Evolutionary conservation across 2,888 invertebrate genomes (phyloP), one percentile per base, ranked within the genome.

Genomic region (Drosophila robusta): DNA sequence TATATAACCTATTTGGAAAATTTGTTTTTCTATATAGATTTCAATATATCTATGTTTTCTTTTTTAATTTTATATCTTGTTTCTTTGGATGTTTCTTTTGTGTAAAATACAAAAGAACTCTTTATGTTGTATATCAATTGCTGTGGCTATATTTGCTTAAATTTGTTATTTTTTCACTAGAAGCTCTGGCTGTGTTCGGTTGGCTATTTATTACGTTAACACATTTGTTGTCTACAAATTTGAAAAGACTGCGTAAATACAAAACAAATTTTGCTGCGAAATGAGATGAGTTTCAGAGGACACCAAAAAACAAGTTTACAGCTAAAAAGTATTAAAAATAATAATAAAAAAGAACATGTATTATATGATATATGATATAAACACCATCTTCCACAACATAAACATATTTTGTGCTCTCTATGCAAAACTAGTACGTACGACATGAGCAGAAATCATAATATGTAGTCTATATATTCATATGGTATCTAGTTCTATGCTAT

Each of bases 181-280:
- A 78, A 78, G 79, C 78, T 78, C 78, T 78, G 82, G 78, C 81
- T 78, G 78, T 80, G 78, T 61, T 70, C 52, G 81, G 66, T 81
- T 78, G 78, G 81, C 78, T 80, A 78, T 74, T 57, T 58, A 38
- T 61, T 66, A 55, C 22, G 24, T 58, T 58, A 56, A 47, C 52
- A 50, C 39, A 41, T 54, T 41, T 57, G n/a, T 52, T 49, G 36
- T 49, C 39, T 1, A 58, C 58, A 24, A 69, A 51, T 60, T 70
- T 16, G 22, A 46, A 52, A 44, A 38, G 22, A 46, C 12, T 56
- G 38, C 45, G 24, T 56, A 50, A n/a, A 36, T 7, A 16, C 7
- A 56, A 52, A 45, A 45, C 14, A 22, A 39, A 42, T 32, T 45
- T 34, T 39, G 57, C 36, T 47, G 49, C 26, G 22, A 57, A 58